Percentiles rank a stretch among this genome's conserved stretches.
These are phyloP conservation scores for Microcebus tavaratra DNA, from an alignment of 2,113 vertebrate species.

Conservation along the genomic window DNA sequence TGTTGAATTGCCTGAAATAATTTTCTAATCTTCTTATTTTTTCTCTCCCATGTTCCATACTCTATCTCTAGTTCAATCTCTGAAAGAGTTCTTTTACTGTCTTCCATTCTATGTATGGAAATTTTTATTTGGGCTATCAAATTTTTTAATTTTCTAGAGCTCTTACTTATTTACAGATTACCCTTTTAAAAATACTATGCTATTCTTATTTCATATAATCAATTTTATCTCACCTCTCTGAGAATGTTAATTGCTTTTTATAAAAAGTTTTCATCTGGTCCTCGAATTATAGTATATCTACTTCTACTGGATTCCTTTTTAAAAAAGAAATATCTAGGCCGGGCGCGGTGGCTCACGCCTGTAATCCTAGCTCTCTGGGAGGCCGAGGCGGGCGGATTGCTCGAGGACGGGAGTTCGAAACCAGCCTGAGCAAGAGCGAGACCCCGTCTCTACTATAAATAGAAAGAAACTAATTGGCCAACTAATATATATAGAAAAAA, in stretches of 20 bases:
- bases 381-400: too few species aligned
- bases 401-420: too few species aligned
- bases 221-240: background rate
- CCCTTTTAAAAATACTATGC: background rate
- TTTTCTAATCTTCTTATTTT: background rate
- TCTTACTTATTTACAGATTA: background rate
- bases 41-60: background rate
- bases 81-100: background rate
- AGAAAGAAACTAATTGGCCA: too few species aligned
- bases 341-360: too few species aligned
- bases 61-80: background rate
- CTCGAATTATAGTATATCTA: background rate
- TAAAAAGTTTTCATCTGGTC: background rate
- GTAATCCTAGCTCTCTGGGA: too few species aligned
- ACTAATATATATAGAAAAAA: too few species aligned
- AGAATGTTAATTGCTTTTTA: constrained; percentile 4
- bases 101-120: background rate
- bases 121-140: background rate
- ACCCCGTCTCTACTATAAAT: too few species aligned
- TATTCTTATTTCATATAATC: background rate
- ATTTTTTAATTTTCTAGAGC: background rate
- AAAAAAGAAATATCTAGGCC: background rate
- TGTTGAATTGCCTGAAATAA: constrained; percentile 16
- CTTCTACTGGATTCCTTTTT: background rate
- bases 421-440: too few species aligned